These are phyloP conservation scores for Orthonychiurus folsomi DNA, from an alignment of 2,888 invertebrate species.

Conservation along the genomic window DNA sequence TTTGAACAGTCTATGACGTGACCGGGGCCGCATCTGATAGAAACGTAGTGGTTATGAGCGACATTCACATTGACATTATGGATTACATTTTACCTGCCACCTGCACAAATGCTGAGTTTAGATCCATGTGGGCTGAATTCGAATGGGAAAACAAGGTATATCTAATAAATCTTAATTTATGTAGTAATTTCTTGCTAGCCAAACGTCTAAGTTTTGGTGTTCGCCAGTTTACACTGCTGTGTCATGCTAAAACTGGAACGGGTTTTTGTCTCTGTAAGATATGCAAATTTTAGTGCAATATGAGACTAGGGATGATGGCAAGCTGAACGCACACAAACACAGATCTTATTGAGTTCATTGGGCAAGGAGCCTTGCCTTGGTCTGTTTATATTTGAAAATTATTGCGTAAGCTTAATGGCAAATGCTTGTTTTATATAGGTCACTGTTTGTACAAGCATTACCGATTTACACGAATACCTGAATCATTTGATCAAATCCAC, in stretches of 20 bases:
- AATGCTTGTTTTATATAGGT: conserved; percentile 15
- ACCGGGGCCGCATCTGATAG: conserved; percentile 83
- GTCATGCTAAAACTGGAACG: no score
- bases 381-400: neutral
- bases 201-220: neutral
- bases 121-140: conserved; percentile 99
- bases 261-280: neutral
- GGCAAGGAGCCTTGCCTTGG: neutral
- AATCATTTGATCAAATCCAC: conserved; percentile 85
- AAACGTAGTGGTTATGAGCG: conserved; percentile 96
- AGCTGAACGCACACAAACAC: no score
- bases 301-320: no score
- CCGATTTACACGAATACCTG: conserved; percentile 85
- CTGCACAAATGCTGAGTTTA: conserved; percentile 91
- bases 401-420: neutral
- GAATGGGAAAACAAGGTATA: conserved; percentile 99
- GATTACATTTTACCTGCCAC: conserved; percentile 94
- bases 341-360: no score
- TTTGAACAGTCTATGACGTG: conserved; percentile 78
- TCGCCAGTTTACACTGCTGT: no score
- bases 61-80: conserved; percentile 99
- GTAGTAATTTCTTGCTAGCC: neutral
- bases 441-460: conserved; percentile 85
- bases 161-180: conserved; percentile 1
- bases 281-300: no score